Evolutionary conservation across 53 echinoderm and acorn worm genomes (phyloP), one percentile per base, ranked within the genome.

Genomic region (Zoroaster sp.): DNA sequence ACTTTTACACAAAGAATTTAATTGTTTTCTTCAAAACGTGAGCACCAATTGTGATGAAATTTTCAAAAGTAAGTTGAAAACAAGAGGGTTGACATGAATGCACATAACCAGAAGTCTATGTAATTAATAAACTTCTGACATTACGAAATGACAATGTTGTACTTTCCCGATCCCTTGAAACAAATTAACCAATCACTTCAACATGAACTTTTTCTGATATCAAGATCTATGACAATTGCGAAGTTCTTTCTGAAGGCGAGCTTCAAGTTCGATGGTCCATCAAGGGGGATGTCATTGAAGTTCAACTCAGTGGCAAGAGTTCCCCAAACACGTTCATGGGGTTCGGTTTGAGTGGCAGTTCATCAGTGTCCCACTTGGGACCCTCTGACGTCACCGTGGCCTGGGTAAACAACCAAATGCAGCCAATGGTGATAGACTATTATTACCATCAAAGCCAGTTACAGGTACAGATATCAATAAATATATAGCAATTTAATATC

Each of bases 251-350:
- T 8, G 90, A 71, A 4, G 89, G 92, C 34, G 44, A 78, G 18
- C 90, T 78, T 44, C 94, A 94, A 70, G 90, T 92, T 8, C 53
- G 90, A 6, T 94, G 94, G 94, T 45, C 80, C 10, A 35, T 94
- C 40, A 85, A 69, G 25, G 90, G 79, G 7, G 42, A 54, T 42
- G 67, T 74, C 18, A 93, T 94, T 12, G 78, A 59, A 3, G 41
- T 94, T 3, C 40, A 87, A 41, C 83, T 92, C 12, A 41, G 83
- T 6, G 93, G 90, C 41, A 86, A 88, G 23, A 69, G 90, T 34
- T 7, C 47, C 1, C 23, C 59, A 23, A 75, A 70, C 8, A 75
- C 67, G 35, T 91, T 88, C 73, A 87, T 91, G 87, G 91, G 87
- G 15, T 78, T 91, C 36, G 91, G 91, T n/a, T 33, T 91, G 76